Evolutionary conservation across 2,797 vertebrate genomes (phyloP).

Genomic region (Thripadectes ignobilis): DNA sequence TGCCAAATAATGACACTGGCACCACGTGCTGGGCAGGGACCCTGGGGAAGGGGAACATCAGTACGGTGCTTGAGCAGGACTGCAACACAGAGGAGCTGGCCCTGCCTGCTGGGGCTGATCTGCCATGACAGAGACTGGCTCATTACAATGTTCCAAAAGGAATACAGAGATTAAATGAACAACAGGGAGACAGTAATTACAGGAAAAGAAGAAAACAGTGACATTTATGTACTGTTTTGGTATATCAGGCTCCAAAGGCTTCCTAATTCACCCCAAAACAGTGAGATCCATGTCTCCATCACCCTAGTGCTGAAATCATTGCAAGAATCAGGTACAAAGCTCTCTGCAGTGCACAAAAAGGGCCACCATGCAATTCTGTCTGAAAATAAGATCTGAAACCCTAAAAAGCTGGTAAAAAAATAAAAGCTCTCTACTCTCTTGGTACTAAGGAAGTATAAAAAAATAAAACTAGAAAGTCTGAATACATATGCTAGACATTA

Average conservation of each 20-base stretch:
- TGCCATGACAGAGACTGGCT: neutral
- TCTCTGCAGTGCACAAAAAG: neutral
- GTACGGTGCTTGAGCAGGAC: accelerated
- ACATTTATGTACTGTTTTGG: neutral
- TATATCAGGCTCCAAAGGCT: neutral
- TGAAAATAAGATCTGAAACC: neutral
- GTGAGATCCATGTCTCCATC: neutral
- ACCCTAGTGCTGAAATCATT: neutral
- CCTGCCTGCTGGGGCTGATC: neutral
- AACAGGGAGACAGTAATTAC: neutral
- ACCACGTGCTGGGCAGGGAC: neutral
- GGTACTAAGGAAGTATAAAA: neutral
- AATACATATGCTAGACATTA: neutral
- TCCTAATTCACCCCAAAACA: neutral
- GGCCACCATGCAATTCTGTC: neutral
- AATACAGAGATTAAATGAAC: neutral
- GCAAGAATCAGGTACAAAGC: neutral
- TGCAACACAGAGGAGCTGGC: neutral
- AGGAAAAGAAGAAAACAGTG: neutral
- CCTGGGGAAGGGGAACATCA: accelerated
- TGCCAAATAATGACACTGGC: neutral
- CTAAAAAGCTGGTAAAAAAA: neutral
- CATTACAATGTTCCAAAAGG: neutral
- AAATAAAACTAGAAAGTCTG: neutral
- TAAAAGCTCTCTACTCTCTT: neutral